Conservation (phyloP, 2,888 invertebrate genomes). For the Oligia latruncula region DNA sequence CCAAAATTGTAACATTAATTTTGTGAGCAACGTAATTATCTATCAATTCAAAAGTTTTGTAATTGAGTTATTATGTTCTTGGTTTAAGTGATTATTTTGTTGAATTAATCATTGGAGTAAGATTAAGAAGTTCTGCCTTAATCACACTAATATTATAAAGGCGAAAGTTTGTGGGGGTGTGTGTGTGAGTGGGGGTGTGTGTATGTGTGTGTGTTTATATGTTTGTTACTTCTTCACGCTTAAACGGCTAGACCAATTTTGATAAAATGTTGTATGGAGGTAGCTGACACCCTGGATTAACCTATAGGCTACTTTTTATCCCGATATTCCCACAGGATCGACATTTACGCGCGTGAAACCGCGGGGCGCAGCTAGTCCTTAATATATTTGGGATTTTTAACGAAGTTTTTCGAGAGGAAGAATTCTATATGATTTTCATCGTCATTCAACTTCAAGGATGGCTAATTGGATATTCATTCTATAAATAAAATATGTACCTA, state of each 20-base stretch:
- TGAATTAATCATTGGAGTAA: conserved; percentile 27
- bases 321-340: too few species aligned
- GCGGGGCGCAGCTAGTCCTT: too few species aligned
- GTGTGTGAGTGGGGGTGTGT: too few species aligned
- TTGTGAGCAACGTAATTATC: conserved; percentile 38
- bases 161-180: too few species aligned
- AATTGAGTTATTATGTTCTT: conserved; percentile 38
- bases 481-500: background rate
- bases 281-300: too few species aligned
- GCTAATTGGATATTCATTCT: background rate
- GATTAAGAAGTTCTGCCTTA: background rate
- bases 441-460: background rate
- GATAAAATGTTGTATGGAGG: too few species aligned
- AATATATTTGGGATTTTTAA: background rate
- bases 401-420: background rate
- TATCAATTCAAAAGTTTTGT: conserved; percentile 57
- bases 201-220: too few species aligned
- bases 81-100: conserved; percentile 15
- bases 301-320: too few species aligned
- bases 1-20: conserved; percentile 38
- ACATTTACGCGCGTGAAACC: too few species aligned
- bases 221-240: too few species aligned
- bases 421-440: background rate
- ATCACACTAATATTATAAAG: background rate
- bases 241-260: too few species aligned